phyloP scores from a whole-genome alignment of 2,888 invertebrate genomes.

The Emmelina monodactyla region DNA sequence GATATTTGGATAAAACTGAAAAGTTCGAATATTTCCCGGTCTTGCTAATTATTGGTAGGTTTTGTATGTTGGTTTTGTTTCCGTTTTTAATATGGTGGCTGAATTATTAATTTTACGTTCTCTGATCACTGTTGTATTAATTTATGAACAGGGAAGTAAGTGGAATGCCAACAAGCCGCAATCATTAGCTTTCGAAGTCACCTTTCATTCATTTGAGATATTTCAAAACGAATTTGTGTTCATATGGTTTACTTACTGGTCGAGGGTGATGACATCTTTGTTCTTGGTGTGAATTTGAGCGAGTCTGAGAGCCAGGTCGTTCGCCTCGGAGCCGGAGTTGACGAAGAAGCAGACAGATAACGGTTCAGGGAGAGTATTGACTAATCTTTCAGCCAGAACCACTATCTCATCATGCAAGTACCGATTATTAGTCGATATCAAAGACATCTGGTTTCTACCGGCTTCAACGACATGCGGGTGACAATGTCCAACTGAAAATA shows the following conservation, averaged over 20 bases:
- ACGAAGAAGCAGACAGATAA: constrained; percentile 95
- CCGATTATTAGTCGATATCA: constrained; percentile 93
- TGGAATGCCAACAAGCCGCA: constrained; percentile 1
- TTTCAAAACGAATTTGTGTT: not conserved
- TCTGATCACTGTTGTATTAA: too few relatives aligned
- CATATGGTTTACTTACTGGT: constrained; percentile 82
- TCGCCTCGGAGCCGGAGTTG: constrained; percentile 99
- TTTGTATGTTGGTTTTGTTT: not conserved
- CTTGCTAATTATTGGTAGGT: not conserved
- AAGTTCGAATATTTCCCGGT: not conserved
- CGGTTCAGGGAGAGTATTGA: constrained; percentile 82
- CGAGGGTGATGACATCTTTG: constrained; percentile 89
- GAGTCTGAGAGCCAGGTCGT: constrained; percentile 93
- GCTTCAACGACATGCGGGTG: constrained; percentile 94
- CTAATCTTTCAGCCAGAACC: constrained; percentile 84
- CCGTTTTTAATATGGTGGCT: not conserved
- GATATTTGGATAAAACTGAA: not conserved
- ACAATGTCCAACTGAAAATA: constrained; percentile 89
- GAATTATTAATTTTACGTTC: not conserved
- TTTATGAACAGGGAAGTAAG: too few relatives aligned
- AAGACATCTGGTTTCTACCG: constrained; percentile 88
- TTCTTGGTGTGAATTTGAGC: constrained; percentile 89
- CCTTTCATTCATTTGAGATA: constrained; percentile 1
- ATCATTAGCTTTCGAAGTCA: constrained; percentile 5
- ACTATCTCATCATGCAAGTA: constrained; percentile 97